Evolutionary conservation across 2,888 invertebrate genomes (phyloP).

Genomic region (Xanthia togata): DNA sequence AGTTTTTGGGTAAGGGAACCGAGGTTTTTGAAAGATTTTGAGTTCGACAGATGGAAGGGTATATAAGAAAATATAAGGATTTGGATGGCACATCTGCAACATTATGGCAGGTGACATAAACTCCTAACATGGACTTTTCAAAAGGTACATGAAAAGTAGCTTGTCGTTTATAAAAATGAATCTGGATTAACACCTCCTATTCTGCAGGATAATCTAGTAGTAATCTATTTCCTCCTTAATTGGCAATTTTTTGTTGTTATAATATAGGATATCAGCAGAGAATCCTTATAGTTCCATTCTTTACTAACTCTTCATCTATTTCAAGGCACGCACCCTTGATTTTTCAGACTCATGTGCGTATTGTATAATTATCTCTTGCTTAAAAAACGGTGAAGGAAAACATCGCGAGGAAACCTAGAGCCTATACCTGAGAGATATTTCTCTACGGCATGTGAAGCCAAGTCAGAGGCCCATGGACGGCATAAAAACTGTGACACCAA

Average conservation of each 20-base stretch:
- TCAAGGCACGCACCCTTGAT: too few species aligned
- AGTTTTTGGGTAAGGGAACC: not conserved
- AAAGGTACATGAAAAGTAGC: not conserved
- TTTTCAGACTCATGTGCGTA: too few species aligned
- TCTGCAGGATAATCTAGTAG: too few species aligned
- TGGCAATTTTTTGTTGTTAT: not conserved
- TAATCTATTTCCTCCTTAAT: not conserved
- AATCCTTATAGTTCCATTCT: not conserved
- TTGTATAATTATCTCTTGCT: too few species aligned
- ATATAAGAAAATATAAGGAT: fast-evolving
- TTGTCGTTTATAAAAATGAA: not conserved
- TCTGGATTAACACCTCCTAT: not conserved
- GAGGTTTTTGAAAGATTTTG: not conserved
- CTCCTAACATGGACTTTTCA: too few species aligned
- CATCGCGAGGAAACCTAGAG: too few species aligned
- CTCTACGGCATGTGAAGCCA: too few species aligned
- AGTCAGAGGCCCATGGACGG: too few species aligned
- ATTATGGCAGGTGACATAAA: not conserved
- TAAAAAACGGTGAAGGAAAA: too few species aligned
- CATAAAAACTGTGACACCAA: too few species aligned
- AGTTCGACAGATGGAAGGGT: not conserved
- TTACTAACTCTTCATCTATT: not conserved
- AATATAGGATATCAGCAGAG: too few species aligned
- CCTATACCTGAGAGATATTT: too few species aligned
- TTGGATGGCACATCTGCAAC: not conserved